These are phyloP conservation scores for Idaea dimidiata DNA, from an alignment of 2,888 invertebrate species.

Conservation along the genomic window DNA sequence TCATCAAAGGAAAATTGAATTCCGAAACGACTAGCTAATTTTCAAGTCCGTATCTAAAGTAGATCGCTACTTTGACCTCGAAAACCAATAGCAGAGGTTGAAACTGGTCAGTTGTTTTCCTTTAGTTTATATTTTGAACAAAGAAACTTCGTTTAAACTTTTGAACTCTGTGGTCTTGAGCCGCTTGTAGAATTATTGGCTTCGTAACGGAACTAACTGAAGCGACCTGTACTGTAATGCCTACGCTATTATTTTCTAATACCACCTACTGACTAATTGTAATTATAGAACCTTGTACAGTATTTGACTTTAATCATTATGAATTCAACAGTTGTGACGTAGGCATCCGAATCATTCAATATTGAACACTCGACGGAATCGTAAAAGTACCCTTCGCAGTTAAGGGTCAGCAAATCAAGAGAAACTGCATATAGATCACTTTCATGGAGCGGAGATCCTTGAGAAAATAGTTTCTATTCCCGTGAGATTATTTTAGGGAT, in stretches of 20 bases:
- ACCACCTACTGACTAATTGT: background rate
- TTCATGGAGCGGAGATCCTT: background rate
- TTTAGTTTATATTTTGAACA: constrained; percentile 2
- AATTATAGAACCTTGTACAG: background rate
- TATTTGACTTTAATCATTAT: background rate
- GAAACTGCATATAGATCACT: constrained; percentile 3
- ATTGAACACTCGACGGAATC: background rate
- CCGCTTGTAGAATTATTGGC: constrained; percentile 3
- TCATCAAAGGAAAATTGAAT: background rate
- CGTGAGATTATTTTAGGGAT: too few relatives aligned
- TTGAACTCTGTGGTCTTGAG: constrained; percentile 3
- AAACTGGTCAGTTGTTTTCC: constrained; percentile 3
- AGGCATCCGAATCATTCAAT: background rate
- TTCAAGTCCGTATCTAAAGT: background rate
- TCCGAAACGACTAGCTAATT: background rate
- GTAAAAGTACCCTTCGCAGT: background rate
- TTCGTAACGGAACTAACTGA: background rate
- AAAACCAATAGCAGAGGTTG: background rate
- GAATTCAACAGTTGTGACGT: constrained; percentile 3
- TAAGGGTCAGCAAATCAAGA: constrained; percentile 5
- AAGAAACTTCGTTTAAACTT: constrained; percentile 4
- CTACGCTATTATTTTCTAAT: background rate
- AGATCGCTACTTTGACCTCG: background rate
- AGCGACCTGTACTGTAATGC: background rate
- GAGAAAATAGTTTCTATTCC: too few relatives aligned